These are phyloP conservation scores for Spialia ferax DNA, from an alignment of 2,888 invertebrate genomes.

Conservation along the genomic window DNA sequence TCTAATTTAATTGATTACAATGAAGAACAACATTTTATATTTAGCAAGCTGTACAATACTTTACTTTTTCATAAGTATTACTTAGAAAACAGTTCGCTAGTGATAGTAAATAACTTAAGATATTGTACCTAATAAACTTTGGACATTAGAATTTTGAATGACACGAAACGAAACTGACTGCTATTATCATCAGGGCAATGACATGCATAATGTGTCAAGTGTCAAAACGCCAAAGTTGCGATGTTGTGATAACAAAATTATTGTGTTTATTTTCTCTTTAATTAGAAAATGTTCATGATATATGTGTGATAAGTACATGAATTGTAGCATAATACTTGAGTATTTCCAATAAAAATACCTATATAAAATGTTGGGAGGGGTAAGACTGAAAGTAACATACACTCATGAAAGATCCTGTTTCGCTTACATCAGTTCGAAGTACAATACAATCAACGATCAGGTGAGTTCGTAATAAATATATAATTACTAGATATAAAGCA, in stretches of 20 bases:
- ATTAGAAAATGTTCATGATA: neutral
- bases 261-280: constrained; percentile 16
- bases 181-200: constrained; percentile 11
- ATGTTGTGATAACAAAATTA: constrained; percentile 36
- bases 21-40: too few species aligned
- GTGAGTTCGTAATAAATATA: constrained; percentile 51
- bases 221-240: constrained; percentile 14
- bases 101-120: too few species aligned
- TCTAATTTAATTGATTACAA: neutral
- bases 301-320: neutral
- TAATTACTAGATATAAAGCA: too few species aligned
- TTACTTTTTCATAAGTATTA: too few species aligned
- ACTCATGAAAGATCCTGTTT: constrained; percentile 78
- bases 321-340: neutral
- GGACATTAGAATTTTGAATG: neutral
- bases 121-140: too few species aligned
- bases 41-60: too few species aligned
- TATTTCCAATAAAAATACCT: constrained; percentile 1
- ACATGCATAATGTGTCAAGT: constrained; percentile 3
- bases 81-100: too few species aligned
- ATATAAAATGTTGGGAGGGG: constrained; percentile 72
- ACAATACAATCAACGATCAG: constrained; percentile 75
- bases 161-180: neutral
- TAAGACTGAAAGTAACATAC: constrained; percentile 68
- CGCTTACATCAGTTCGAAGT: constrained; percentile 78